Percentiles rank a stretch among this genome's conserved stretches.
phyloP scores from a whole-genome alignment of 1,140 invertebrate genomes.

The Paraescarpia echinospica region DNA sequence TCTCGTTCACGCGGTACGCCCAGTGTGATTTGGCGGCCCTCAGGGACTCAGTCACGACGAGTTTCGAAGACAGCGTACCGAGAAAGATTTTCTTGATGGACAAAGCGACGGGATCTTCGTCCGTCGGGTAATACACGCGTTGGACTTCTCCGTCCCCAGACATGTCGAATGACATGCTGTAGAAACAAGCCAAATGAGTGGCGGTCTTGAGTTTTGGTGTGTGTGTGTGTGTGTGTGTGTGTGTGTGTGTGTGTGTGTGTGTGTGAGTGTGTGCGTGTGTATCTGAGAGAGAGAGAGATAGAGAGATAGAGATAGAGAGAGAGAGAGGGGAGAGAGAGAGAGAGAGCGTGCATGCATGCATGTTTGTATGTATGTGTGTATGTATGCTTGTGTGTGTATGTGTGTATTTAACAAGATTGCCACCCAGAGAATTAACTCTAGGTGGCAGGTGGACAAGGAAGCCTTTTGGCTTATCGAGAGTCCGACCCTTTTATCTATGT shows the following conservation, averaged over 20 bases:
- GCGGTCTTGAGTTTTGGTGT: not conserved
- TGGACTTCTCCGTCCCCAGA: not conserved
- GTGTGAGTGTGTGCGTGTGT: too few species aligned
- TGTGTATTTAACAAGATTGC: too few species aligned
- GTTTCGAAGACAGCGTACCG: not conserved
- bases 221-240: not conserved
- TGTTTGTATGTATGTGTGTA: too few species aligned
- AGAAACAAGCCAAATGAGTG: not conserved
- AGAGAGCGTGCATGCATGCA: too few species aligned
- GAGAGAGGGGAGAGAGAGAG: too few species aligned
- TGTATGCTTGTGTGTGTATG: too few species aligned
- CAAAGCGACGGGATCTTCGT: not conserved
- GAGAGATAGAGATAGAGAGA: too few species aligned
- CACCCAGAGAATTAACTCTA: too few species aligned
- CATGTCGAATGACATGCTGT: not conserved
- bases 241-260: not conserved
- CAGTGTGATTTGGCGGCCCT: not conserved
- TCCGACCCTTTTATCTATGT: too few species aligned
- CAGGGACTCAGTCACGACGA: not conserved
- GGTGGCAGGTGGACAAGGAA: too few species aligned
- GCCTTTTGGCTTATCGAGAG: too few species aligned
- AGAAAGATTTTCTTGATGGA: not conserved
- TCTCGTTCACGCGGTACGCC: not conserved
- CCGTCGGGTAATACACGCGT: not conserved
- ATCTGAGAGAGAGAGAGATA: too few species aligned